Conservation (phyloP, 2,113 vertebrate genomes). For the Aleadryas rufinucha region DNA sequence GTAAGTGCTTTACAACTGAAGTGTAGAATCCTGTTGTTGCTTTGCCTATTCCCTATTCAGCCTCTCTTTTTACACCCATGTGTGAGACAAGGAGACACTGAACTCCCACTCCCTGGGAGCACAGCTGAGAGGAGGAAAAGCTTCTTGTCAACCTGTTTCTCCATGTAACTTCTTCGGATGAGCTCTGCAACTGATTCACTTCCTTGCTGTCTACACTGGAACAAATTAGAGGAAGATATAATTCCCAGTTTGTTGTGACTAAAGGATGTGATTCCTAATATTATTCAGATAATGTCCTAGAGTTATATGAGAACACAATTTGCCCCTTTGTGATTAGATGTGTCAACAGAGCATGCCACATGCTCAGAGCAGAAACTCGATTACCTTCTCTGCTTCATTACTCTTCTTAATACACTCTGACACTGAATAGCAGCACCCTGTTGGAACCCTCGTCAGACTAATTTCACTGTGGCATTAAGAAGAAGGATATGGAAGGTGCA, state of each 20-base stretch:
- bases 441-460: constrained; percentile 27
- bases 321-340: constrained; percentile 38
- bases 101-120: background rate
- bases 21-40: background rate
- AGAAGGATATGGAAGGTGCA: constrained; percentile 17
- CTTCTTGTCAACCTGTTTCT: background rate
- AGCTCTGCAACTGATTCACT: background rate
- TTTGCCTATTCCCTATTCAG: background rate
- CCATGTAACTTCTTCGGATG: background rate
- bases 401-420: constrained; percentile 44
- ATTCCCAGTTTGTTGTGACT: background rate
- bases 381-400: constrained; percentile 48
- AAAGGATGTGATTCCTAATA: background rate
- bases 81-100: background rate
- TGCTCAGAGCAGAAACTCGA: constrained; percentile 31
- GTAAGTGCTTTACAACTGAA: background rate
- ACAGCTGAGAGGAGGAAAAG: background rate
- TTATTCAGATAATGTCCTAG: constrained; percentile 20
- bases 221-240: background rate
- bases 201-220: background rate
- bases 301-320: background rate
- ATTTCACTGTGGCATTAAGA: constrained; percentile 38
- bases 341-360: constrained; percentile 31
- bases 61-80: background rate
- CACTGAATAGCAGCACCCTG: constrained; percentile 9